A percentile compares a stretch with the other conserved stretches of the same genome.
Evolutionary conservation across 2,113 vertebrate species (phyloP).

Genomic region (Jacana jacana): DNA sequence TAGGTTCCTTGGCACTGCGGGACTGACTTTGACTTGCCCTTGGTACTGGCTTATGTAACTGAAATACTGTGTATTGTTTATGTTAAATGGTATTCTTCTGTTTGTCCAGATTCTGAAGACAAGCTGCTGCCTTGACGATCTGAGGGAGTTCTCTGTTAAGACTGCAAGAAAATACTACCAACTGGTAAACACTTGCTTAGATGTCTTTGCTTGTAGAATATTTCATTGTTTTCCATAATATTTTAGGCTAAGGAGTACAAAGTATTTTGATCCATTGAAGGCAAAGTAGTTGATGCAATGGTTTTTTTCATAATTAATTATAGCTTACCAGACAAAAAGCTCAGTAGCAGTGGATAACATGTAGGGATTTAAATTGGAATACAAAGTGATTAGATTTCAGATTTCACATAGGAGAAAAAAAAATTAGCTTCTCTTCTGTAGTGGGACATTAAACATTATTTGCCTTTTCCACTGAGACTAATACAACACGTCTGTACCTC

Average conservation of each 20-base stretch:
- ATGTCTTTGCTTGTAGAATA: neutral
- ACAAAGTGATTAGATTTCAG: neutral
- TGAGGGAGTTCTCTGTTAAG: constrained; percentile 37
- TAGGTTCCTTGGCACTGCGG: neutral
- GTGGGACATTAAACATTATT: neutral
- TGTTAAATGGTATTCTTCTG: neutral
- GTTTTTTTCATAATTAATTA: neutral
- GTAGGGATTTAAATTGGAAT: neutral
- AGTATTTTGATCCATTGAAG: neutral
- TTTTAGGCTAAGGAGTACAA: neutral
- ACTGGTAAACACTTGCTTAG: constrained; percentile 62
- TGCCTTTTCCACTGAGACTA: neutral
- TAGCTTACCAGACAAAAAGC: neutral
- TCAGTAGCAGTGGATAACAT: neutral
- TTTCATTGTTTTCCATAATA: neutral
- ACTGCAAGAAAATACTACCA: constrained; percentile 38
- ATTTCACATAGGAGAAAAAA: neutral
- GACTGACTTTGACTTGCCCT: neutral
- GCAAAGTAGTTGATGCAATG: no score
- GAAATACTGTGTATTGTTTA: neutral
- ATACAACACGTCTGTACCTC: neutral
- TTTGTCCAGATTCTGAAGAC: constrained; percentile 54
- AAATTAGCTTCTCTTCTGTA: neutral
- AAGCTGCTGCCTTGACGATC: neutral
- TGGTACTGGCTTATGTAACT: neutral